Conservation (phyloP, 1,140 invertebrate species). For the Ctenoplectra terminalis region DNA sequence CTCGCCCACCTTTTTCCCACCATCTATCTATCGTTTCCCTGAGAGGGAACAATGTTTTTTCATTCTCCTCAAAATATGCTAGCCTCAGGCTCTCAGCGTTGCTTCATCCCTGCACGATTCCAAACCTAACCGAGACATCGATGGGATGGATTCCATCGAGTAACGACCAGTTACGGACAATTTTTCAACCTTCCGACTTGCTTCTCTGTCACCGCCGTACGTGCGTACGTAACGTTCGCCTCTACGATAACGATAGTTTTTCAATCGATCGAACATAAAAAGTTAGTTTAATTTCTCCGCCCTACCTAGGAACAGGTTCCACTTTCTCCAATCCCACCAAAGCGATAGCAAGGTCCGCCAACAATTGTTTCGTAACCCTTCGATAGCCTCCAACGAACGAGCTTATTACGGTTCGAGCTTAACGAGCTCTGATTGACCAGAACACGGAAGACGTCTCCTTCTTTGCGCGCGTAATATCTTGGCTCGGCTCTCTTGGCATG, state of each 20-base stretch:
- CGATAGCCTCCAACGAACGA: conserved; percentile 12
- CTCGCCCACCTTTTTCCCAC: background rate
- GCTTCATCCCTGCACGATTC: background rate
- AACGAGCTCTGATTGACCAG: conserved; percentile 49
- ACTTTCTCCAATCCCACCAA: conserved; percentile 8
- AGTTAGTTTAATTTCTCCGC: too few relatives aligned
- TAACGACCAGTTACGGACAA: background rate
- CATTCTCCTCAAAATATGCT: conserved; percentile 79
- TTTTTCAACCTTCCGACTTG: background rate
- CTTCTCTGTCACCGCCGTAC: background rate
- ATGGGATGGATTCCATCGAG: background rate
- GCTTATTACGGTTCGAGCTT: conserved; percentile 51
- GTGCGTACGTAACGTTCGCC: too few relatives aligned
- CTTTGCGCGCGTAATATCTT: background rate
- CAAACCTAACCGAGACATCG: background rate
- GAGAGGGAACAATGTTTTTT: conserved; percentile 79
- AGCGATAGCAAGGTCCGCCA: conserved; percentile 36
- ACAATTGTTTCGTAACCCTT: conserved; percentile 51
- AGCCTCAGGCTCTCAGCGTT: conserved; percentile 64
- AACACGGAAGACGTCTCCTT: background rate
- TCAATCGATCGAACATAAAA: conserved; percentile 61
- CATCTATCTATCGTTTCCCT: conserved; percentile 75
- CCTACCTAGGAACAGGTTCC: too few relatives aligned
- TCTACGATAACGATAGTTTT: background rate
- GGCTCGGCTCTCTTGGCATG: too few relatives aligned